A percentile compares a stretch with the other conserved stretches of the same genome.
These are phyloP conservation scores for Hyposoter didymator DNA, from an alignment of 2,888 invertebrate species.

Conservation along the genomic window DNA sequence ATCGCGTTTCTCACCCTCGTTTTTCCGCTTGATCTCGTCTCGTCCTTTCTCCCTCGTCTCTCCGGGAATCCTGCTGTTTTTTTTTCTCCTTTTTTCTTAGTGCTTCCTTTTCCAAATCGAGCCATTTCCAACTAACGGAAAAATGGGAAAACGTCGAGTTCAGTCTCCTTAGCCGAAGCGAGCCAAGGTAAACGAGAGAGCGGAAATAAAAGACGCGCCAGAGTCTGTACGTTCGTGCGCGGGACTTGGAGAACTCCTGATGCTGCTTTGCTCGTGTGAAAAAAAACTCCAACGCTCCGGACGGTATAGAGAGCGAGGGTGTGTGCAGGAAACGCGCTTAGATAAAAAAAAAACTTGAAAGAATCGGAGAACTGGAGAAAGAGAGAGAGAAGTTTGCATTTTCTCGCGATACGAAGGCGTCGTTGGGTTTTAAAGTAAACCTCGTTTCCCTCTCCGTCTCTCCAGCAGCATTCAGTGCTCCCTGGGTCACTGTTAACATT, in stretches of 20 bases:
- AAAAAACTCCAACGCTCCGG: background rate
- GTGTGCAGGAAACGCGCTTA: constrained; percentile 15
- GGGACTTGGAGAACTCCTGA: constrained; percentile 14
- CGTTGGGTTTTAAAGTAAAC: constrained; percentile 58
- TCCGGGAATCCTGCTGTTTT: background rate
- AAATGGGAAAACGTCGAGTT: constrained; percentile 63
- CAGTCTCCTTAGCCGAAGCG: constrained; percentile 28
- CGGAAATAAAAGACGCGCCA: constrained; percentile 34
- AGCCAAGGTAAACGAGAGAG: constrained; percentile 22
- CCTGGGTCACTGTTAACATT: constrained; percentile 62
- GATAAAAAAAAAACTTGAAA: constrained; percentile 9
- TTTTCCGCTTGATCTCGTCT: background rate
- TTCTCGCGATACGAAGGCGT: constrained; percentile 32
- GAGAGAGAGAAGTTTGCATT: constrained; percentile 32
- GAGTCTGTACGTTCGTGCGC: background rate
- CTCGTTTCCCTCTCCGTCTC: constrained; percentile 52
- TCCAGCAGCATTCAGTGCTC: constrained; percentile 50
- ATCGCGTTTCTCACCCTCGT: constrained; percentile 2
- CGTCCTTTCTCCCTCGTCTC: background rate
- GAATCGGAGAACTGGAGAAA: constrained; percentile 6
- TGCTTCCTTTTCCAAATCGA: constrained; percentile 47
- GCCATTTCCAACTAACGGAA: constrained; percentile 62
- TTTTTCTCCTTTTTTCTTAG: constrained; percentile 24
- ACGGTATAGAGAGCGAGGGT: too few relatives aligned
- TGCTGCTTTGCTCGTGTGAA: too few relatives aligned